Evolutionary conservation across 2,888 invertebrate genomes (phyloP), one percentile per base, ranked within the genome.

Genomic region (Drosophila birchii): DNA sequence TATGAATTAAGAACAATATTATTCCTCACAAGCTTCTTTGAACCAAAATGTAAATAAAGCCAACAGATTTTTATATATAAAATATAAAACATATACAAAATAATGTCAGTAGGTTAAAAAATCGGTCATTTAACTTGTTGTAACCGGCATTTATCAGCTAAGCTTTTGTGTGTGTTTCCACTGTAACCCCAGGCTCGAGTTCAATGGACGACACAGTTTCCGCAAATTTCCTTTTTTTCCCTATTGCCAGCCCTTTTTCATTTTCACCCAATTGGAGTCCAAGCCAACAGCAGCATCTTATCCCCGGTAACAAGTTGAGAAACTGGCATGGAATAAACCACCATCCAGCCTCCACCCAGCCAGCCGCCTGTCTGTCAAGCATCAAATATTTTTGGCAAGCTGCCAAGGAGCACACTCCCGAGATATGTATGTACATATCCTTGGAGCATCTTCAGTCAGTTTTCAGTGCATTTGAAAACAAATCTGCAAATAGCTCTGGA

Each of bases 381-480:
- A 74, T 70, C 51, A 58, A 68, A 73, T 66, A 64, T 49, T 58
- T 56, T 79, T 79, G 73, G 78, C 76, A 81, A 56, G 54, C 62
- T 55, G 18, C 69, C 73, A 80, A 70, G 63, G 60, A 60, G 45
- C 39, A 18, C 34, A 34, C 41, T 38, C 38, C 18, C 23, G 1
- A 44, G 18, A 26, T 39, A 63, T 6, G 8, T 16, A 45, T 63
- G 20, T 20, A 32, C 9, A 32, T 34, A 23, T 45, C 38, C 9
- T 18, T 26, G n/a, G 43, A 61, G 18, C 20, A 23, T 55, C 49
- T 43, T 36, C 20, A 29, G 61, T 36, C 32, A 4, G 20, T 53
- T 57, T 56, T 18, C 57, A 44, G 51, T 45, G 39, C 44, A 47
- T 47, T 29, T 6, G 34, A 55, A 62, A 60, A 39, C 47, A 60